Evolutionary conservation across 2,113 vertebrate species (phyloP), one percentile per base, ranked within the genome.

Genomic region (Brachirus orientalis): DNA sequence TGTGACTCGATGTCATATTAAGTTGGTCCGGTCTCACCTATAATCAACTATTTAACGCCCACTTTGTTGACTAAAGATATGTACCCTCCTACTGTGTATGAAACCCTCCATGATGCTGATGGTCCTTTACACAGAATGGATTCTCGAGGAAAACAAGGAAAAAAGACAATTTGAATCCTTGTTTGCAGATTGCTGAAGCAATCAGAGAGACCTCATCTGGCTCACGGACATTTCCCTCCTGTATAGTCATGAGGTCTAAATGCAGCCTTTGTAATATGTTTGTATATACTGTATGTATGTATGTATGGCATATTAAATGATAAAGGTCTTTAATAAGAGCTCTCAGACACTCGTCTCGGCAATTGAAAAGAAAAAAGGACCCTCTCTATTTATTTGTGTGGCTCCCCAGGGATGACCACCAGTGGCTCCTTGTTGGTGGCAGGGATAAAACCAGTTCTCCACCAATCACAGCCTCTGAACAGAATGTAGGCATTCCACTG

Each of bases 301-400:
- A 77, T 73, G 62, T 75, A 61, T 45, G 64, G 52, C 50, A 72
- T 52, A 75, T 22, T 74, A 75, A 85, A 63, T 79, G 54, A 64
- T 70, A 18, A 37, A 48, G 16, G 17, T 14, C 56, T 1, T 72
- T 35, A 68, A 37, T 50, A 53, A 64, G 35, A 35, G 14, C 66
- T 63, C 53, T 78, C 53, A 62, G 44, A 63, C 54, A 38, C 54
- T 68, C 47, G 14, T 54, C 35, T 33, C n/a, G 72, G 55, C 33
- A 69, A 51, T 70, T 52, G 67, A 79, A 77, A 63, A 66, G 59
- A 75, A 55, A 79, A 45, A 69, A 59, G 14, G 62, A n/a, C 45
- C 51, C 66, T 77, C 66, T 64, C 82, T 81, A 88, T 87, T 88
- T 88, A 87, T 88, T 79, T 71, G 33, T 47, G 65, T 79, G 56